Evolutionary conservation across 2,797 vertebrate genomes (phyloP).

Genomic region (Amblyraja radiata): DNA sequence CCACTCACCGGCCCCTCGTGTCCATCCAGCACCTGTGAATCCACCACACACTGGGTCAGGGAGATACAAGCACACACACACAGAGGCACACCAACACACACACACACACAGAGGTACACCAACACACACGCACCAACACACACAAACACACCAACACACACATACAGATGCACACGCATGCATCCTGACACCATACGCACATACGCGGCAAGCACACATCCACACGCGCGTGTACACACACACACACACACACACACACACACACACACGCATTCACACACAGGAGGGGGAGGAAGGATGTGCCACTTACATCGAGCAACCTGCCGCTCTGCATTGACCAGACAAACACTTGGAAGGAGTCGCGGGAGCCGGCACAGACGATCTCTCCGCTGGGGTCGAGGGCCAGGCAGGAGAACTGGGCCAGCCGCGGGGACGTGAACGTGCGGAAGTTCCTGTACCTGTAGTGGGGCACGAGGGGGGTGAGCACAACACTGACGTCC

Average conservation of each 20-base stretch:
- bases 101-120: too few relatives aligned
- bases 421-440: slow-evolving; percentile 80
- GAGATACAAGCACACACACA: too few relatives aligned
- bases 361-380: slow-evolving; percentile 85
- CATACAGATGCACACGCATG: too few relatives aligned
- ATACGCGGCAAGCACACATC: too few relatives aligned
- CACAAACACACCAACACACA: background rate
- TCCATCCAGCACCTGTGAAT: slow-evolving; percentile 75
- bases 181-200: too few relatives aligned
- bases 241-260: too few relatives aligned
- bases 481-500: too few relatives aligned
- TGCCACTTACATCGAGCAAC: slow-evolving; percentile 74
- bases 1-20: slow-evolving; percentile 85
- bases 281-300: background rate
- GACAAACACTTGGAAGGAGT: slow-evolving; percentile 89
- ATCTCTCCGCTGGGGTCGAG: slow-evolving; percentile 84
- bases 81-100: too few relatives aligned
- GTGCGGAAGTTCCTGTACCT: slow-evolving; percentile 98
- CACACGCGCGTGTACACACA: too few relatives aligned
- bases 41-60: background rate
- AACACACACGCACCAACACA: too few relatives aligned
- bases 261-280: too few relatives aligned
- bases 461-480: slow-evolving; percentile 19
- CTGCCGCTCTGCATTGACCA: slow-evolving; percentile 96
- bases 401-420: slow-evolving; percentile 85